Evolutionary conservation across 2,888 invertebrate species (phyloP), one percentile per base, ranked within the genome.

Genomic region (Epinotia nisella): DNA sequence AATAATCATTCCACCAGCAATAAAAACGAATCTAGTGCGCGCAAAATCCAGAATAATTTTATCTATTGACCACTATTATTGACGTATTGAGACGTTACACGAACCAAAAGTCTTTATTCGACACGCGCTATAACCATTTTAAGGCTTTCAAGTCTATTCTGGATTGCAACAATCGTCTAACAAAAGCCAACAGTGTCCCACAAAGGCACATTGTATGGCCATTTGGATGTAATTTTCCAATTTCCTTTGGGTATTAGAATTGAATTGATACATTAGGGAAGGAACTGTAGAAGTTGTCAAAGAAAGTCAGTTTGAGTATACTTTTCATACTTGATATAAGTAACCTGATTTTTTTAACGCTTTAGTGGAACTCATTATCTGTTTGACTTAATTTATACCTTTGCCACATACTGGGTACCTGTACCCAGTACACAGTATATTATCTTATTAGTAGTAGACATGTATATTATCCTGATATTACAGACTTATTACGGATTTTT

Each of bases 151-250:
- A 41, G 19, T 45, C 60, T 58, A 61, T 67, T 61, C 61, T 72
- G 61, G 45, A 17, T 19, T 62, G 39, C 53, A 56, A 72, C 58
- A 71, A 55, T 71, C 45, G 55, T 41, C 21, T 11, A 19, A 70
- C 49, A 68, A 62, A 68, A 60, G 72, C 56, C 49, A 59, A 71
- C 60, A 61, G 55, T 61, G 39, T 24, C 35, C 13, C 39, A 62
- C 72, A 72, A 58, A 17, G 21, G 61, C 24, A 49, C 67, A 39
- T 72, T 72, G 72, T 72, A 10, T 9, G 39, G 67, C 17, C 56
- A 67, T 72, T 71, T 72, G 61, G 72, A 58, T 29, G 61, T 68
- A 56, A 68, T 72, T 72, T 72, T 56, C 72, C 72, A 72, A 72
- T 72, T 72, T 72, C 72, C 72, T 72, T 39, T 61, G 17, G 4